Conservation (phyloP, 2,113 vertebrate species). For the Micromys minutus region DNA sequence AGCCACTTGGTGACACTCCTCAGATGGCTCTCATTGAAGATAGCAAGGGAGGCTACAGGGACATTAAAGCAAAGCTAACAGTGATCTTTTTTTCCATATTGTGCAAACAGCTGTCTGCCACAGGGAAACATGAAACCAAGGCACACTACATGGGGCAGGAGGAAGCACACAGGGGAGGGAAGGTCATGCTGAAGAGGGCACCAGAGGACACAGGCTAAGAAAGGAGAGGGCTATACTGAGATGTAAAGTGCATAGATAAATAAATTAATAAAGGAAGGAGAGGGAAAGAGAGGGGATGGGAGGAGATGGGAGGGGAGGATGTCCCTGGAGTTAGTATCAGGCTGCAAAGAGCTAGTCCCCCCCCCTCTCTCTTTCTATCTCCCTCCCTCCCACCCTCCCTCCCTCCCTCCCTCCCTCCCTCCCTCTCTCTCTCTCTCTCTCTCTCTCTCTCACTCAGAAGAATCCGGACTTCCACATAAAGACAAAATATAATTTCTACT, state of each 20-base stretch:
- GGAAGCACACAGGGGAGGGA: not conserved
- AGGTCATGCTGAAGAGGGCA: not conserved
- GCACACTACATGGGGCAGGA: not conserved
- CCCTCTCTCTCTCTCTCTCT: not conserved
- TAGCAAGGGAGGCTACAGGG: not conserved
- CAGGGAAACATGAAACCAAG: not conserved
- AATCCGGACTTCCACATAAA: not conserved
- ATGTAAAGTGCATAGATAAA: no score
- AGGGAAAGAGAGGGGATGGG: not conserved
- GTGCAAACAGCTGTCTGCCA: not conserved
- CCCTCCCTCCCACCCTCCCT: no score
- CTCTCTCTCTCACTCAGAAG: not conserved
- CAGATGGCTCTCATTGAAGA: not conserved
- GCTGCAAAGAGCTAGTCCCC: not conserved
- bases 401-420: not conserved
- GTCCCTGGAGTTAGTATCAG: not conserved
- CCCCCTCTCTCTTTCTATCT: not conserved
- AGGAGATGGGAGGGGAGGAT: not conserved
- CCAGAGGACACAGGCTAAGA: not conserved
- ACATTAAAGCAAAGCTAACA: not conserved
- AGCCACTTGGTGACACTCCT: not conserved
- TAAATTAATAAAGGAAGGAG: no score
- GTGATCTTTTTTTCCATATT: not conserved
- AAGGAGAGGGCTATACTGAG: not conserved
- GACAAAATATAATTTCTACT: constrained; percentile 11